Evolutionary conservation across 2,113 vertebrate species (phyloP).

Genomic region (Arothron firmamentum): DNA sequence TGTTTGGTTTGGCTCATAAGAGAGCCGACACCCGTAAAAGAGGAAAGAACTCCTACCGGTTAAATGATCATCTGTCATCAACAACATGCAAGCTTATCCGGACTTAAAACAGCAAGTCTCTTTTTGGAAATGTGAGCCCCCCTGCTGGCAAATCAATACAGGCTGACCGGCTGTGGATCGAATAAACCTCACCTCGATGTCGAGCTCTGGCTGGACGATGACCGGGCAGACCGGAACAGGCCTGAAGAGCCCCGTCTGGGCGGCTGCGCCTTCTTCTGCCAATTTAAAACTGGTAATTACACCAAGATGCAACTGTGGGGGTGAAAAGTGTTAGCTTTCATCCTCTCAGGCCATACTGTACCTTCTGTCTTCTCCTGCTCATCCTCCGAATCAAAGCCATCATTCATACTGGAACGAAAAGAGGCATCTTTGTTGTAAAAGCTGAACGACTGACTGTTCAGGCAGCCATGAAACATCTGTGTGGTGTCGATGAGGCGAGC

Average conservation of each 20-base stretch:
- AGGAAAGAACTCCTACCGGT: slow-evolving; percentile 28
- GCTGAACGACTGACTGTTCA: neutral
- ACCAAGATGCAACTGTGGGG: neutral
- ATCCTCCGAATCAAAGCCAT: slow-evolving; percentile 45
- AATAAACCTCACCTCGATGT: slow-evolving; percentile 63
- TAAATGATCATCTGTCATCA: slow-evolving; percentile 35
- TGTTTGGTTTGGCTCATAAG: slow-evolving; percentile 49
- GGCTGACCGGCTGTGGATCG: neutral
- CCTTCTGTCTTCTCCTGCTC: slow-evolving; percentile 53
- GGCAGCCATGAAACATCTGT: too few species aligned
- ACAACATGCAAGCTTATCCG: slow-evolving; percentile 43
- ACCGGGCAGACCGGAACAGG: slow-evolving; percentile 21
- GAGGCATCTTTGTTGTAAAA: slow-evolving; percentile 7
- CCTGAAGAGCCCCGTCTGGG: slow-evolving; percentile 3
- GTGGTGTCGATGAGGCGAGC: too few species aligned
- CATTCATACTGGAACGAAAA: slow-evolving; percentile 54
- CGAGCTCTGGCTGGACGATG: slow-evolving; percentile 62
- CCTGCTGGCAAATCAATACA: neutral
- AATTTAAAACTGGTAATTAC: slow-evolving; percentile 15
- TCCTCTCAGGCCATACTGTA: slow-evolving; percentile 13
- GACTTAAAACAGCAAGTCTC: slow-evolving; percentile 6
- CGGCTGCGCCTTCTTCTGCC: slow-evolving; percentile 44
- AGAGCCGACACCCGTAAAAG: slow-evolving; percentile 20
- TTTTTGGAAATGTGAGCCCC: slow-evolving; percentile 3
- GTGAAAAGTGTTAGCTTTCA: too few species aligned